Base-by-base conservation (phyloP, 2,888 invertebrate genomes). In the Octodonta nipae region DNA sequence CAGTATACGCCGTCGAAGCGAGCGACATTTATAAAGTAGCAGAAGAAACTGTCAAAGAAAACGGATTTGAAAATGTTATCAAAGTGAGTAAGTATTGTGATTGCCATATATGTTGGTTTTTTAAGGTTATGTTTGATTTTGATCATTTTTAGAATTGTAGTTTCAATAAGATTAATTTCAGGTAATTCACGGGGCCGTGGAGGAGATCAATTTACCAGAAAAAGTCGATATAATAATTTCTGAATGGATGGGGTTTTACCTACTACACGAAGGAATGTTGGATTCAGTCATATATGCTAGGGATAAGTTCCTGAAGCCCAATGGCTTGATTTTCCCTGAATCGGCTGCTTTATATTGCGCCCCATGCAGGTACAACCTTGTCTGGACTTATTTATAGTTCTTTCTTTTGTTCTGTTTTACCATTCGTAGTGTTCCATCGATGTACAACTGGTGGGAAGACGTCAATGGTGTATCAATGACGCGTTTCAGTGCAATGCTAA, bases 221-320 rank as follows among this genome's bases (percentile, higher is more conserved):
- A 76, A 80, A 60, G 83, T 87, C 2, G 92, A 93, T 60, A 72
- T 88, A 6, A 85, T 95, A 41, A 74, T 95, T 4, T 92, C 92
- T 0, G 93, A 95, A 64, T 95, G 93, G 93, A 95, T 95, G 93
- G 93, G 93, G 0, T 92, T 93, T 60, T 92, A 89, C 62, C 66
- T 95, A 16, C 63, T 95, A 10, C 93, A 92, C 54, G 93, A 95
- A 62, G 89, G 86, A 5, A 95, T 95, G 95, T 58, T 95, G 32
- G 85, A 91, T 56, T 87, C 91, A 0, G 82, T 95, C 3, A 62
- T 93, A 7, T 64, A 64, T 47, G 89, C 89, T 0, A 68, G 88
- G 46, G 84, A 92, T 52, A 73, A 71, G 40, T 88, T 83, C 58
- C 63, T 93, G 1, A 79, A 76, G 50, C 65, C 70, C 13, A 68